Conservation (phyloP, 2,888 invertebrate species). For the Habroteleia sp. region DNA sequence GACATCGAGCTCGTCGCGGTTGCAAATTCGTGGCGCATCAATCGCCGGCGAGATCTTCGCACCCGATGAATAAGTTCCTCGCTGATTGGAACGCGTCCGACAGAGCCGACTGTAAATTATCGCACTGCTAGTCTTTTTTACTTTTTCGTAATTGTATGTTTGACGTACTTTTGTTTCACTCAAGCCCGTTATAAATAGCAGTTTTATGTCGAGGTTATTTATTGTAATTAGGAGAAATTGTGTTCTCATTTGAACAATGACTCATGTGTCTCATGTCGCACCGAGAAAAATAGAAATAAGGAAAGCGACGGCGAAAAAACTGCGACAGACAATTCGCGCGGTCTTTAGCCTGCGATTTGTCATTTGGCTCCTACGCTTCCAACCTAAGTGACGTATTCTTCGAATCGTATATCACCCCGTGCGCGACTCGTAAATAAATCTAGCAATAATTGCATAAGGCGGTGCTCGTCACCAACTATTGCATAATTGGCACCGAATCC, state of each 20-base stretch:
- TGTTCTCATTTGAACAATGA: constrained; percentile 25
- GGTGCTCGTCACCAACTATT: constrained; percentile 49
- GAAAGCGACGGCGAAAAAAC: constrained; percentile 6
- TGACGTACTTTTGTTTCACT: constrained; percentile 1
- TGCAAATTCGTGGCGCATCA: constrained; percentile 45
- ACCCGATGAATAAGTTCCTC: constrained; percentile 19
- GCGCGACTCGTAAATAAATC: constrained; percentile 58
- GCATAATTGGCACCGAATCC: constrained; percentile 63
- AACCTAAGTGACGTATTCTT: constrained; percentile 51
- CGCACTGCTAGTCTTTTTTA: neutral
- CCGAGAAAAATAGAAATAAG: constrained; percentile 19
- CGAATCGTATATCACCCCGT: constrained; percentile 52
- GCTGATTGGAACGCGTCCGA: constrained; percentile 26
- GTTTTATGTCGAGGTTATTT: constrained; percentile 10
- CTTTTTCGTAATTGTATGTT: too few species aligned
- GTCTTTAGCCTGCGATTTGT: constrained; percentile 63
- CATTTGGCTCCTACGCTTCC: constrained; percentile 54
- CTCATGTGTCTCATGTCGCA: constrained; percentile 20
- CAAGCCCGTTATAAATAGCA: constrained; percentile 12
- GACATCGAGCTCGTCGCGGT: constrained; percentile 12
- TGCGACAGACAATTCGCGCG: constrained; percentile 41
- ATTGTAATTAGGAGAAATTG: constrained; percentile 39
- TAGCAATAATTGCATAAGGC: constrained; percentile 63
- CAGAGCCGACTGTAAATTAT: constrained; percentile 26
- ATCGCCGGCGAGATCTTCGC: constrained; percentile 36